Evolutionary conservation across 64 coral and sea anemone genomes (phyloP).

Genomic region (Actinia equina): DNA sequence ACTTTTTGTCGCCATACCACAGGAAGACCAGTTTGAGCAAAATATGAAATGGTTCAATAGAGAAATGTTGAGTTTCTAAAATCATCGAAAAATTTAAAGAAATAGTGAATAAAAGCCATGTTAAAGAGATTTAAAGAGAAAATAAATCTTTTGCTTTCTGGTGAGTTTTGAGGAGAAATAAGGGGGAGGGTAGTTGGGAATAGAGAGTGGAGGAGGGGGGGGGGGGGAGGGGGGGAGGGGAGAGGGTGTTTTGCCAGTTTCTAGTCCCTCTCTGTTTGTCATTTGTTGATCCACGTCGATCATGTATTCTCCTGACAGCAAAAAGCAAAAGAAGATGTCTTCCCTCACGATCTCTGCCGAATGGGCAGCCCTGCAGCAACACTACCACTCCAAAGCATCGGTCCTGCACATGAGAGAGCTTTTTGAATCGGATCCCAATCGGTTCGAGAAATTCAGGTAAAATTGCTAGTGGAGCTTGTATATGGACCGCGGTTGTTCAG

Average conservation of each 20-base stretch:
- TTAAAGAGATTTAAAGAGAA: too few species aligned
- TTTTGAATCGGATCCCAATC: slow-evolving; percentile 49
- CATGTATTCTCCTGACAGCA: slow-evolving; percentile 26
- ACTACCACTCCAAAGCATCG: slow-evolving; percentile 34
- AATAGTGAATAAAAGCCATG: too few species aligned
- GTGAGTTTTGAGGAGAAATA: not conserved
- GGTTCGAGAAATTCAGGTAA: slow-evolving; percentile 79
- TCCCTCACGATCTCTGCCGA: slow-evolving; percentile 31
- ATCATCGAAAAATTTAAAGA: too few species aligned
- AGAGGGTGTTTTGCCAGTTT: not conserved
- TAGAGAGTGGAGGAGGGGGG: not conserved
- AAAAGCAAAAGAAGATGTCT: slow-evolving; percentile 7
- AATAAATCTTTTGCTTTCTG: not conserved
- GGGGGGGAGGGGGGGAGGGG: not conserved
- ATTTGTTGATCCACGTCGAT: not conserved
- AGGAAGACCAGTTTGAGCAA: not conserved
- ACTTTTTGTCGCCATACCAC: too few species aligned
- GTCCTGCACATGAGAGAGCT: slow-evolving; percentile 66
- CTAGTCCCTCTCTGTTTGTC: not conserved
- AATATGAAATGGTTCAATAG: not conserved
- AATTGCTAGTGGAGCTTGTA: not conserved
- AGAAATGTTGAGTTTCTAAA: not conserved
- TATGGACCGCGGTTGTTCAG: not conserved
- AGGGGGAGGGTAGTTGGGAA: not conserved
- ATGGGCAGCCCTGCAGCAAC: slow-evolving; percentile 37